Conservation (phyloP, 2,888 invertebrate genomes). For the Cephus pygmeus region DNA sequence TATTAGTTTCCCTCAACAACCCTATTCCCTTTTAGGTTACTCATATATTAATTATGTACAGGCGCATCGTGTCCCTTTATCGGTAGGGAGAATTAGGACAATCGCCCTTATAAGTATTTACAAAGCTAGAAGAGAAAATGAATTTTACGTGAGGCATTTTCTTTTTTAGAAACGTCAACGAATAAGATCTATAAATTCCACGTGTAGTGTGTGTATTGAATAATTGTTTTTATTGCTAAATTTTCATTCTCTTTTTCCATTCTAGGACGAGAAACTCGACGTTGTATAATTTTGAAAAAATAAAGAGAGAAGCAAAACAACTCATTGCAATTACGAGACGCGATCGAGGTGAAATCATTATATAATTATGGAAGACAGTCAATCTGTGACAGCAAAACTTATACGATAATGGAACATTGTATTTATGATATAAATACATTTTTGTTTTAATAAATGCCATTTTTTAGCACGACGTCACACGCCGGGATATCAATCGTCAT, state of each 20-base stretch:
- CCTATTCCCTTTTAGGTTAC: neutral
- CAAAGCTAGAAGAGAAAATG: neutral
- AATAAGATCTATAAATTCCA: neutral
- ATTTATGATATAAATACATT: neutral
- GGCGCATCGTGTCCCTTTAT: neutral
- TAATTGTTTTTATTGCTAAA: neutral
- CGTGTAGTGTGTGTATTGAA: neutral
- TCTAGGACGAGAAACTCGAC: neutral
- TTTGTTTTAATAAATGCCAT: neutral
- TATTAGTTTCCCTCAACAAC: neutral
- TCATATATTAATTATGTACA: neutral
- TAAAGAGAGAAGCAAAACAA: neutral
- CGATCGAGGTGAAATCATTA: neutral
- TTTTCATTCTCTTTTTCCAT: neutral
- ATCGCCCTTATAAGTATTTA: neutral
- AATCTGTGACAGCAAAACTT: neutral
- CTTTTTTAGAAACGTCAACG: neutral
- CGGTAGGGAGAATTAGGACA: neutral
- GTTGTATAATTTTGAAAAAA: neutral
- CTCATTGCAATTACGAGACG: neutral
- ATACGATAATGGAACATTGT: neutral
- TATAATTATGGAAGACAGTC: neutral
- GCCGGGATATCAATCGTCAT: neutral
- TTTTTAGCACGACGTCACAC: neutral
- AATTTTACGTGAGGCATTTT: neutral